Percentiles rank a stretch among this genome's conserved stretches.
Evolutionary conservation across 2,113 vertebrate genomes (phyloP).

Genomic region (Sus scrofa): T2T-Sscrofa CM000825.6:38859001-38859500

Average conservation of each 20-base stretch:
- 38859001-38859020: neutral
- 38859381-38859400: neutral
- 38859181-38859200: neutral
- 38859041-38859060: neutral
- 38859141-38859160: neutral
- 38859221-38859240: neutral
- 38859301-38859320: neutral
- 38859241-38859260: neutral
- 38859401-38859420: neutral
- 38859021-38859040: neutral
- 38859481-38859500: too few relatives aligned
- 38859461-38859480: too few relatives aligned
- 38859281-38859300: neutral
- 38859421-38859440: neutral
- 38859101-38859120: neutral
- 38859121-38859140: neutral
- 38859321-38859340: neutral
- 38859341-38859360: neutral
- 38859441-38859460: neutral
- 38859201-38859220: neutral
- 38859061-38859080: neutral
- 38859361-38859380: neutral
- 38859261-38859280: neutral
- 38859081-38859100: neutral
- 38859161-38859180: neutral